These are phyloP conservation scores for Nothobranchius kuhntae DNA, from an alignment of 2,113 vertebrate genomes.

Conservation along the genomic window DNA sequence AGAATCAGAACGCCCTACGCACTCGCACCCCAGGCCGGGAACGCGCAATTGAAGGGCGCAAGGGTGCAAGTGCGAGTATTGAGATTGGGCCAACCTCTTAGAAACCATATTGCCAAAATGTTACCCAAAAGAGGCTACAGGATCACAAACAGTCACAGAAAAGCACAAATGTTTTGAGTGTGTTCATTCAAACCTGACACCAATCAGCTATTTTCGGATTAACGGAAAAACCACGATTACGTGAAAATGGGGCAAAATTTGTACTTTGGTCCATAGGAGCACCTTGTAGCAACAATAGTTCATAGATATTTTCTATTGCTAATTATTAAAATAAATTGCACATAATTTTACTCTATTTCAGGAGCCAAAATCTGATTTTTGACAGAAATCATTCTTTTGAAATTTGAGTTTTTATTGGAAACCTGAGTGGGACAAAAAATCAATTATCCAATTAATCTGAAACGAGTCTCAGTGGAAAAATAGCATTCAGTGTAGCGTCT, in stretches of 20 bases:
- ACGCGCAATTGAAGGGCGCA: too few species aligned
- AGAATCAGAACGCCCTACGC: too few species aligned
- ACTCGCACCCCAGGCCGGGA: too few species aligned
- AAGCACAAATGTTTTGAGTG: too few species aligned
- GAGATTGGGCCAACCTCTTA: too few species aligned
- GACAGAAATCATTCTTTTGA: not conserved
- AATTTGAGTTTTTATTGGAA: constrained; percentile 14
- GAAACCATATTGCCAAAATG: too few species aligned
- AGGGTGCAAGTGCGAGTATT: too few species aligned
- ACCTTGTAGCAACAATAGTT: not conserved
- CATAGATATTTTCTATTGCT: not conserved
- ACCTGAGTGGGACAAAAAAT: constrained; percentile 35
- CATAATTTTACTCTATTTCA: not conserved
- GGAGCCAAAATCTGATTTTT: constrained; percentile 1
- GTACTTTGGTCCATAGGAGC: too few species aligned
- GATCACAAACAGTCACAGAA: too few species aligned
- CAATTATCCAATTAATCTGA: constrained; percentile 31
- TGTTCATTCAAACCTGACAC: not conserved
- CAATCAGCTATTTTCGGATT: not conserved
- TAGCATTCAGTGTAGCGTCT: constrained; percentile 16
- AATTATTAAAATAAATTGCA: not conserved
- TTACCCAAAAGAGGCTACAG: too few species aligned
- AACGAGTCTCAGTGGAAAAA: constrained; percentile 49
- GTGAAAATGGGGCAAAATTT: not conserved
- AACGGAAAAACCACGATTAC: too few species aligned